Conservation (phyloP, 2,797 vertebrate genomes). For the Pseudochirops cupreus region DNA sequence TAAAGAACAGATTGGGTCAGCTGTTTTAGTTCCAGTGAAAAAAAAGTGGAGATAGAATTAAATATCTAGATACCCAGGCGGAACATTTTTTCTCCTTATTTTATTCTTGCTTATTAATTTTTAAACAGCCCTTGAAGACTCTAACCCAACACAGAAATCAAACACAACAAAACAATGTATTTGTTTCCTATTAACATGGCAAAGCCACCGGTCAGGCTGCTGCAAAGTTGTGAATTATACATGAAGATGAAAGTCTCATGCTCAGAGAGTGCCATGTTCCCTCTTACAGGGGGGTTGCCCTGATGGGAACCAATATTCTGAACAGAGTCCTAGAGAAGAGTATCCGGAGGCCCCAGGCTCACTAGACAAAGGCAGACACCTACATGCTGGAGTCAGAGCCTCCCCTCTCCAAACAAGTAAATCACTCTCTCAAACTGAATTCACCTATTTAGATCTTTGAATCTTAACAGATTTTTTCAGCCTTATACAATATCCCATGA, state of each 20-base stretch:
- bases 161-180: conserved; percentile 62
- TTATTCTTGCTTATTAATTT: conserved; percentile 66
- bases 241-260: conserved; percentile 11
- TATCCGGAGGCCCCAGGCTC: not conserved
- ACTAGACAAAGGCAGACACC: not conserved
- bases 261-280: not conserved
- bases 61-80: conserved; percentile 44
- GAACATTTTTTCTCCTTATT: conserved; percentile 53
- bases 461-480: not conserved
- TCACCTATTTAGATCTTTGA: not conserved
- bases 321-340: not conserved
- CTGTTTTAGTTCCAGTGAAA: conserved; percentile 3
- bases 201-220: conserved; percentile 38
- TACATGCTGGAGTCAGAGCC: not conserved
- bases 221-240: conserved; percentile 60
- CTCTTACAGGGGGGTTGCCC: not conserved
- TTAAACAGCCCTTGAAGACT: conserved; percentile 74
- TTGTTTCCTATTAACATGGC: conserved; percentile 63
- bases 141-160: conserved; percentile 54
- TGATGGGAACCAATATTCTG: not conserved
- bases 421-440: not conserved
- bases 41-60: not conserved
- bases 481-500: not conserved
- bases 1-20: not conserved
- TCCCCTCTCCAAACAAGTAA: not conserved